Percentiles rank a stretch among this genome's conserved stretches.
Conservation (phyloP, 1,140 invertebrate genomes). For the Helicoverpa armigera region DNA sequence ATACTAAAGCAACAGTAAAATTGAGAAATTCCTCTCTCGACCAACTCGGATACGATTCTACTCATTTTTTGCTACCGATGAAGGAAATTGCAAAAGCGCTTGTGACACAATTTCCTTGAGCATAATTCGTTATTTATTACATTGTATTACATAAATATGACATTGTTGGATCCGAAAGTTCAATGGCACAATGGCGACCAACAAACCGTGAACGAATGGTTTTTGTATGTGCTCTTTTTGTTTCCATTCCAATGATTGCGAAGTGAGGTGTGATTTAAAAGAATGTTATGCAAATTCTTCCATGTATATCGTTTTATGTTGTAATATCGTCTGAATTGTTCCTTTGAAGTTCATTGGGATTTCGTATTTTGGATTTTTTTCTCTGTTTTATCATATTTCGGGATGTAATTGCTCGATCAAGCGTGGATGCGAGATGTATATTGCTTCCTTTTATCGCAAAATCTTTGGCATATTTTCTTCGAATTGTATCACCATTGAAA, state of each 20-base stretch:
- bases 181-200: constrained; percentile 50
- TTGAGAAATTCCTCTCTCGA: constrained; percentile 35
- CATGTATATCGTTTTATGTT: background rate
- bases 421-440: background rate
- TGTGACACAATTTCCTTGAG: constrained; percentile 43
- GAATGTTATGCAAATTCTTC: constrained; percentile 31
- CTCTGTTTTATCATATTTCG: background rate
- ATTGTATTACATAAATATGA: constrained; percentile 54
- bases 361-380: background rate
- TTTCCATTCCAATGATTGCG: constrained; percentile 34
- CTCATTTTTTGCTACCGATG: constrained; percentile 6
- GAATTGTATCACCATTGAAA: too few relatives aligned
- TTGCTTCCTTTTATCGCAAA: constrained; percentile 5
- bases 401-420: constrained; percentile 3
- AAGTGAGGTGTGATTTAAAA: constrained; percentile 1
- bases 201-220: constrained; percentile 42
- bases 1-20: background rate
- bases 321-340: background rate
- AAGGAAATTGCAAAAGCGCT: constrained; percentile 36
- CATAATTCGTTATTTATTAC: constrained; percentile 50
- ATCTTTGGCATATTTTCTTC: background rate
- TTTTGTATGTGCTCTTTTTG: constrained; percentile 29
- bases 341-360: background rate
- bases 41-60: background rate
- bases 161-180: constrained; percentile 52